Percentiles rank a stretch among this genome's conserved stretches.
Conservation (phyloP, 2,888 invertebrate species). For the Caenorhabditis afra region DNA sequence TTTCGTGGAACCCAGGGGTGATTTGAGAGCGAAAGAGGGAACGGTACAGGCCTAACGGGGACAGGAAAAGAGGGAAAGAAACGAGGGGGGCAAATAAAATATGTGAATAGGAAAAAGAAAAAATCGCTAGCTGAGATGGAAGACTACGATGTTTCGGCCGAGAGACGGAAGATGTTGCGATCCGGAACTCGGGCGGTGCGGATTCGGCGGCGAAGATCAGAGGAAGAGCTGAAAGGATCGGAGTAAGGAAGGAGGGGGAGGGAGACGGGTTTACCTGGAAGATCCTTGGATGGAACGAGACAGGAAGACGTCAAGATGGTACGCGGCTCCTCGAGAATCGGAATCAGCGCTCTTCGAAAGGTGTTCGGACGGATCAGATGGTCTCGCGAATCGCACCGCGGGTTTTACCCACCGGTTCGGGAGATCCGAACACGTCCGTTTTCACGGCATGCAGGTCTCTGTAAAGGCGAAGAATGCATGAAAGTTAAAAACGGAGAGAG, state of each 20-base stretch:
- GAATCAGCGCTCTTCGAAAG: background rate
- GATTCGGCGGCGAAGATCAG: background rate
- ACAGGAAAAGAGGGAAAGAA: background rate
- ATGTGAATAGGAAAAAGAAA: slow-evolving; percentile 36
- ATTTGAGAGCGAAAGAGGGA: slow-evolving; percentile 31
- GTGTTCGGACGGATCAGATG: background rate
- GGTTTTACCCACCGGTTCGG: slow-evolving; percentile 18
- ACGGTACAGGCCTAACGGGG: slow-evolving; percentile 25
- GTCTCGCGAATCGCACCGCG: slow-evolving; percentile 1
- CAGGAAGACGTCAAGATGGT: background rate
- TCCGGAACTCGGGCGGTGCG: background rate
- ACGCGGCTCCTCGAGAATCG: background rate
- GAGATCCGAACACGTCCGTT: background rate
- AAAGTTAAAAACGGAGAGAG: slow-evolving; percentile 40
- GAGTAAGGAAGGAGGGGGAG: background rate
- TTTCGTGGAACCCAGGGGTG: slow-evolving; percentile 55
- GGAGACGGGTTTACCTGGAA: background rate
- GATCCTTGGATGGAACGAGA: background rate
- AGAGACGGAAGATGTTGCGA: background rate
- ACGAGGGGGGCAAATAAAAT: slow-evolving; percentile 23
- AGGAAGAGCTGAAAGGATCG: slow-evolving; percentile 1
- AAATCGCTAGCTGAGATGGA: slow-evolving; percentile 49
- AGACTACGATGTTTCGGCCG: slow-evolving; percentile 18
- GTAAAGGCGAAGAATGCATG: slow-evolving; percentile 5
- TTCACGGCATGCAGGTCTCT: slow-evolving; percentile 9